A percentile compares a stretch with the other conserved stretches of the same genome.
phyloP scores from a whole-genome alignment of 2,113 vertebrate species.

The Toxotes chatareus region DNA sequence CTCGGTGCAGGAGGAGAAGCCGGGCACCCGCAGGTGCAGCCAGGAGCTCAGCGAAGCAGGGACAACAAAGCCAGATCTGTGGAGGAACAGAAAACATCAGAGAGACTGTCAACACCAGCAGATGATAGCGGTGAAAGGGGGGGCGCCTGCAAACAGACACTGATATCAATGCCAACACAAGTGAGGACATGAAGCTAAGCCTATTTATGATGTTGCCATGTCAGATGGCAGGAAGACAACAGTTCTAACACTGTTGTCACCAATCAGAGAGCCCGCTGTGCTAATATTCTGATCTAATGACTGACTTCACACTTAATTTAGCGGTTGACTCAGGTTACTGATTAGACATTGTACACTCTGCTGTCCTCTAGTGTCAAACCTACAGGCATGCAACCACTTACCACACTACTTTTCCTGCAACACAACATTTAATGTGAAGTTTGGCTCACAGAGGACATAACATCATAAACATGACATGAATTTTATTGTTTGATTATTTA shows the following conservation, averaged over 20 bases:
- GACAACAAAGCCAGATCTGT: conserved; percentile 57
- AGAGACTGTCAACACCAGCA: conserved; percentile 50
- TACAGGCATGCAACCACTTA: not conserved
- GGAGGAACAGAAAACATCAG: conserved; percentile 44
- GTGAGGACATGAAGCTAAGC: not conserved
- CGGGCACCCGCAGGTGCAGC: conserved; percentile 56
- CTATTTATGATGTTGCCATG: conserved; percentile 14
- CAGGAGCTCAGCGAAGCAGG: conserved; percentile 39
- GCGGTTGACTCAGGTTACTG: not conserved
- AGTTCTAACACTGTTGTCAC: not conserved
- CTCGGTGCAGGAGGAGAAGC: conserved; percentile 24
- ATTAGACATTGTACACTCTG: not conserved
- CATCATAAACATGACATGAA: not conserved
- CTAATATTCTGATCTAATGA: conserved; percentile 5
- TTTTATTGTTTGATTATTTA: conserved; percentile 11
- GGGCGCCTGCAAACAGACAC: conserved; percentile 27
- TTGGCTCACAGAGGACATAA: not conserved
- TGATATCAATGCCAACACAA: conserved; percentile 21
- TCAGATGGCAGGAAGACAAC: conserved; percentile 22
- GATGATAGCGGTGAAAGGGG: conserved; percentile 23
- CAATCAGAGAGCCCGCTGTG: not conserved
- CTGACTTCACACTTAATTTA: not conserved
- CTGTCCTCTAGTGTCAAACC: conserved; percentile 37
- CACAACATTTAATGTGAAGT: not conserved
- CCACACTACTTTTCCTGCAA: not conserved